These are phyloP conservation scores for Morone chrysops DNA, from an alignment of 2,113 vertebrate genomes.

Conservation along the genomic window DNA sequence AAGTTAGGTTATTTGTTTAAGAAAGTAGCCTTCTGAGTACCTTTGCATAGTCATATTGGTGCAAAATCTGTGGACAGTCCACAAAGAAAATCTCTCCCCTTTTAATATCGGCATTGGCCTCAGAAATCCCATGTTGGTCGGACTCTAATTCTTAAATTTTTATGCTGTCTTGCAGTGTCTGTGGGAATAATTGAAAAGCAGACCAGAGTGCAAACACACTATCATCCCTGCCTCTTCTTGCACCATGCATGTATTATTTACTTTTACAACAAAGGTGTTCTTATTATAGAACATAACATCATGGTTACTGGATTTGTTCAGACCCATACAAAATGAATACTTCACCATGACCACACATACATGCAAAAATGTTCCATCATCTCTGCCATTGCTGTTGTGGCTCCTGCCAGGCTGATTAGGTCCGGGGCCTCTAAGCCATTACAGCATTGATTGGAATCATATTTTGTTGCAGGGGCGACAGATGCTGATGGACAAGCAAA, in stretches of 20 bases:
- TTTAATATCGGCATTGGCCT: too few species aligned
- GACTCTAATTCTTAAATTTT: background rate
- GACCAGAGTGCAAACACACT: conserved; percentile 4
- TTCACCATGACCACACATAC: conserved; percentile 14
- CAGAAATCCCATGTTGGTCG: too few species aligned
- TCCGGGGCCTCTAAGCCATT: conserved; percentile 57
- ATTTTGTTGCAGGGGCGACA: conserved; percentile 69
- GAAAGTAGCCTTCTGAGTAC: too few species aligned
- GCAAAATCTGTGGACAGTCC: too few species aligned
- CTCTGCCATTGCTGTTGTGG: conserved; percentile 35
- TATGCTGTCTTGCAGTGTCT: conserved; percentile 1
- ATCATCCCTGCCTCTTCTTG: background rate
- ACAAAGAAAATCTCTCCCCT: too few species aligned
- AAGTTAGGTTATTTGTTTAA: too few species aligned
- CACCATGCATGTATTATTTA: conserved; percentile 27
- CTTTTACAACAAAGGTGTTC: conserved; percentile 11
- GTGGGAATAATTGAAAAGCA: conserved; percentile 19
- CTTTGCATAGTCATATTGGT: too few species aligned
- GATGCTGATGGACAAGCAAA: conserved; percentile 75
- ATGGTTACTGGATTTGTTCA: conserved; percentile 28
- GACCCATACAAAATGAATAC: conserved; percentile 41
- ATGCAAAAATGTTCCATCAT: conserved; percentile 45
- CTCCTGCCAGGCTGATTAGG: conserved; percentile 65
- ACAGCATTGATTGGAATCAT: conserved; percentile 78
- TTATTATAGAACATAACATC: conserved; percentile 1